A percentile compares a stretch with the other conserved stretches of the same genome.
phyloP scores from a whole-genome alignment of 2,888 invertebrate species.

The Ptycholaimellus sp. region DNA sequence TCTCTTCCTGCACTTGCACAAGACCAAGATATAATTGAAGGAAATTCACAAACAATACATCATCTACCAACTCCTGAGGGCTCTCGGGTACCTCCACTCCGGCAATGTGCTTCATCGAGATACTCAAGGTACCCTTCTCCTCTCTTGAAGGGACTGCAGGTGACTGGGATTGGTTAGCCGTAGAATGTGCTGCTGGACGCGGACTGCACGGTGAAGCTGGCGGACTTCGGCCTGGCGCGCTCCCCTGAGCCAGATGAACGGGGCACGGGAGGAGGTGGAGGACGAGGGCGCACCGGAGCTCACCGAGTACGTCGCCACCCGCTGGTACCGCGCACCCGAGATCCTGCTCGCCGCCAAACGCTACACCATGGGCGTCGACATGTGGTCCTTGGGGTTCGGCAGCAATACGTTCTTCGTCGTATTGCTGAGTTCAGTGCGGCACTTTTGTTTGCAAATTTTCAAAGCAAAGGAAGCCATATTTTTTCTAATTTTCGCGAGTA shows the following conservation, averaged over 20 bases:
- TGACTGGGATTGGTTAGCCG: too few relatives aligned
- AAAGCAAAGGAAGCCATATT: too few relatives aligned
- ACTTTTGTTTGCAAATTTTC: too few relatives aligned
- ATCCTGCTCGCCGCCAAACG: constrained; percentile 76
- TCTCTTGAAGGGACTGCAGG: too few relatives aligned
- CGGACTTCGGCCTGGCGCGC: constrained; percentile 84
- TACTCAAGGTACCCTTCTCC: too few relatives aligned
- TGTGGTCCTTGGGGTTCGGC: too few relatives aligned
- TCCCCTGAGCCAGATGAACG: too few relatives aligned
- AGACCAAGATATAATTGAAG: constrained; percentile 31
- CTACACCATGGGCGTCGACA: constrained; percentile 89
- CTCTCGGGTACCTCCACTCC: constrained; percentile 81
- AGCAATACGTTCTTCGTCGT: too few relatives aligned
- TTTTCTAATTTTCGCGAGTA: too few relatives aligned
- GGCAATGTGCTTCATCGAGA: constrained; percentile 91
- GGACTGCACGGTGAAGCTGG: constrained; percentile 67
- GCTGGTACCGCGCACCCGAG: constrained; percentile 94
- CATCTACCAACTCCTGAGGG: constrained; percentile 85
- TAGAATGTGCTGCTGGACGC: constrained; percentile 83
- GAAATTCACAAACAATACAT: constrained; percentile 84
- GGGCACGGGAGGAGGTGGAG: too few relatives aligned
- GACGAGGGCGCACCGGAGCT: constrained; percentile 40
- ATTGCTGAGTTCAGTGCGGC: too few relatives aligned
- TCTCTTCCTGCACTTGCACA: neutral
- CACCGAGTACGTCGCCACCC: constrained; percentile 87